A percentile compares a stretch with the other conserved stretches of the same genome.
Conservation (phyloP, 2,888 invertebrate genomes). For the Piscicola geometra region DNA sequence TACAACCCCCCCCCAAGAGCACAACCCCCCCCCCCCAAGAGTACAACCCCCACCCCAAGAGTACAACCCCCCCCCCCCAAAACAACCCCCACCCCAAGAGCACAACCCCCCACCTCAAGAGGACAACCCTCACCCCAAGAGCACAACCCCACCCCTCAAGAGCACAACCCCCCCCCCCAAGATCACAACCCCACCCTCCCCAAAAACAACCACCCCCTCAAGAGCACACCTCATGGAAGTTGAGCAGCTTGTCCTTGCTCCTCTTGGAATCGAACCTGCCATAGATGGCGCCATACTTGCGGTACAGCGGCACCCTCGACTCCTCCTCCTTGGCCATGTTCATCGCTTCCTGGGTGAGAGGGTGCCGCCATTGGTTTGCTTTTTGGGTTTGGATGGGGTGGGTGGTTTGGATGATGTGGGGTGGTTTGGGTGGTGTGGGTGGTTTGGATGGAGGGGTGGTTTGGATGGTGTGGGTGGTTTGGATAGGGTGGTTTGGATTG, state of each 20-base stretch:
- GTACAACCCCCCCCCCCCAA: background rate
- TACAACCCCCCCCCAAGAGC: too few relatives aligned
- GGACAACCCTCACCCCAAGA: background rate
- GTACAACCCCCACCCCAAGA: background rate
- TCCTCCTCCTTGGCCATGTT: slow-evolving; percentile 63
- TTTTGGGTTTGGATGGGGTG: too few relatives aligned
- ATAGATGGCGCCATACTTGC: slow-evolving; percentile 88
- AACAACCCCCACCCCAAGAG: background rate
- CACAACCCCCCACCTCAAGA: background rate
- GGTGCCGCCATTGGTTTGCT: background rate
- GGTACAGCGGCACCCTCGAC: slow-evolving; percentile 71
- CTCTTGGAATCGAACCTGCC: slow-evolving; percentile 95
- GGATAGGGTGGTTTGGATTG: too few relatives aligned
- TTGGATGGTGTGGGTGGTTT: background rate
- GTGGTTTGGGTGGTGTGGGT: background rate
- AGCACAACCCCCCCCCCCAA: background rate
- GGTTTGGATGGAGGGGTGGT: background rate
- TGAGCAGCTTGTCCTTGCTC: slow-evolving; percentile 90
- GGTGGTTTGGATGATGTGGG: too few relatives aligned
- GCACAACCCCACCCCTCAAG: background rate
- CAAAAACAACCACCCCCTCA: background rate
- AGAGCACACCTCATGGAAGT: slow-evolving; percentile 76
- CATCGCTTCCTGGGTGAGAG: slow-evolving; percentile 32
- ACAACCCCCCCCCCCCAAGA: too few relatives aligned
- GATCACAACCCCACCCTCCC: background rate